Percentiles rank a stretch among this genome's conserved stretches.
Evolutionary conservation across 2,113 vertebrate species (phyloP).

Genomic region (Mobula birostris): DNA sequence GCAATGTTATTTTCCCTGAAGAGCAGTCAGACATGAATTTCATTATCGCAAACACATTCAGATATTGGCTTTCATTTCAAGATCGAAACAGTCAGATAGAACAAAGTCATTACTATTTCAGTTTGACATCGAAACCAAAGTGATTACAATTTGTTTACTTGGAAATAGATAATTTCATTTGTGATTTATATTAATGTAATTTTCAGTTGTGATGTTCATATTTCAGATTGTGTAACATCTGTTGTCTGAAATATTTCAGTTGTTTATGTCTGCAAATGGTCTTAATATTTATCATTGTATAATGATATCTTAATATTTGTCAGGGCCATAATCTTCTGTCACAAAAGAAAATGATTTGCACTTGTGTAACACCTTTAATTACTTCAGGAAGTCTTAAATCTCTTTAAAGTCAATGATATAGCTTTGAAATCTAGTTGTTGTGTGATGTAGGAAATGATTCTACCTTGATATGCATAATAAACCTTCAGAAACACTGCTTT

Average conservation of each 20-base stretch:
- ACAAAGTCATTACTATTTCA: neutral
- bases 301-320: neutral
- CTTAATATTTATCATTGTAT: neutral
- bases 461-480: neutral
- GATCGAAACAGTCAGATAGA: neutral
- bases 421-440: too few relatives aligned
- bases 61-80: neutral
- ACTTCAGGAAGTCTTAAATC: neutral
- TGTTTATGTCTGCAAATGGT: neutral
- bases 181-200: neutral
- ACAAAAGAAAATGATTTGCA: neutral
- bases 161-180: neutral
- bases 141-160: neutral
- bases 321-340: neutral
- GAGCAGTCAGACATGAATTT: constrained; percentile 26
- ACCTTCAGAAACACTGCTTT: too few relatives aligned
- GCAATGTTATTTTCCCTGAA: constrained; percentile 33
- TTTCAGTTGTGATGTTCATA: neutral
- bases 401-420: neutral
- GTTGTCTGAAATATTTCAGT: neutral
- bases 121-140: neutral
- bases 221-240: neutral
- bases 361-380: neutral
- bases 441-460: neutral
- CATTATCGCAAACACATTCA: constrained; percentile 13